These are phyloP conservation scores for Ptilorrhoa leucosticta DNA, from an alignment of 2,113 vertebrate genomes.

Conservation along the genomic window DNA sequence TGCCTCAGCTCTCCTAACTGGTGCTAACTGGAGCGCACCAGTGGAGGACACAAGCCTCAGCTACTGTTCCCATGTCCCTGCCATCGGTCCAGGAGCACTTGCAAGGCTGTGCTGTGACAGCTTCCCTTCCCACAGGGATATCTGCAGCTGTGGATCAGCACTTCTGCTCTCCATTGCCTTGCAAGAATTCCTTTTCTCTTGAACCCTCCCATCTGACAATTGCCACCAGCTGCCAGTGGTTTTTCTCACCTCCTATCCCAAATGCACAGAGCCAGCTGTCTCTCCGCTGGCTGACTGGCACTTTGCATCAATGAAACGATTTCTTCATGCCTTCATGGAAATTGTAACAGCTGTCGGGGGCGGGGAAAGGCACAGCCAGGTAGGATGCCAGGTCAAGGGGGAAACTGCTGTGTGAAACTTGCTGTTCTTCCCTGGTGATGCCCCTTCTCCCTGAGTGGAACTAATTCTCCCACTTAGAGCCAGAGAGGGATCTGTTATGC, in stretches of 20 bases:
- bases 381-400: not conserved
- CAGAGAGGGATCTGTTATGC: not conserved
- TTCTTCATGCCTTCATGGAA: not conserved
- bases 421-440: not conserved
- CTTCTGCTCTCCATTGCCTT: not conserved
- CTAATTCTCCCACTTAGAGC: not conserved
- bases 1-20: not conserved
- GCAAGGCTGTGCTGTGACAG: rapidly evolving
- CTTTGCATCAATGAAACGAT: not conserved
- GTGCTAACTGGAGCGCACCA: not conserved
- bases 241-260: not conserved
- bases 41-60: not conserved
- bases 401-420: not conserved
- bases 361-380: not conserved
- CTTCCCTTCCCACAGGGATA: not conserved
- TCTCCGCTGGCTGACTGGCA: rapidly evolving
- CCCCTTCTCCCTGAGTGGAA: not conserved
- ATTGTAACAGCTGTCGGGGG: not conserved
- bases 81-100: not conserved
- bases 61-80: not conserved
- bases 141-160: not conserved
- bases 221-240: not conserved
- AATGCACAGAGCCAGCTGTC: not conserved
- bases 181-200: not conserved
- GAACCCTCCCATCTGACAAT: not conserved